Evolutionary conservation across 2,888 invertebrate genomes (phyloP).

Genomic region (Ophonus ardosiacus): DNA sequence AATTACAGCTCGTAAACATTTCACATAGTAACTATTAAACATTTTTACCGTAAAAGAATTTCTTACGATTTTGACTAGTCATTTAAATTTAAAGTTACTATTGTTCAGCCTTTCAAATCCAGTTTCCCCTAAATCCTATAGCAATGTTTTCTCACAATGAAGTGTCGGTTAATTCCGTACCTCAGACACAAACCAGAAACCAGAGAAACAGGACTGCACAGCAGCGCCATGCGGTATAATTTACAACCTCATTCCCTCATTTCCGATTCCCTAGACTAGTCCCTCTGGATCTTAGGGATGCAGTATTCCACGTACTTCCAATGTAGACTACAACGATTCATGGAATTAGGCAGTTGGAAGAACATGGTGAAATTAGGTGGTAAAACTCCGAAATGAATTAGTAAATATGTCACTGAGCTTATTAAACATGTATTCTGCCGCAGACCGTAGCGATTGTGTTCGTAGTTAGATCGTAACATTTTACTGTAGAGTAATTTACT

Average conservation of each 20-base stretch:
- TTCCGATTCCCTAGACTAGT: background rate
- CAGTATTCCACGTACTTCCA: background rate
- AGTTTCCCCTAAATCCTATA: background rate
- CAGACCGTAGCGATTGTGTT: no score
- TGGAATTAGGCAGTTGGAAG: background rate
- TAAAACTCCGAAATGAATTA: no score
- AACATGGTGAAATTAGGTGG: background rate
- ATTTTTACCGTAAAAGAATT: no score
- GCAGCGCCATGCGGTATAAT: slow-evolving; percentile 18
- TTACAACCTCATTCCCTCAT: slow-evolving; percentile 12
- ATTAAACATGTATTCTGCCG: no score
- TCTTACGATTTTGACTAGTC: no score
- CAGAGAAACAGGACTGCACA: background rate
- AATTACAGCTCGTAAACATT: no score
- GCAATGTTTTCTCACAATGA: background rate
- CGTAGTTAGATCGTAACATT: no score
- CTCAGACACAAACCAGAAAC: background rate
- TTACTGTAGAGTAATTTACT: no score
- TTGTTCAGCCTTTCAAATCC: no score
- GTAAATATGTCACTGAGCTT: no score
- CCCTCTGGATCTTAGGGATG: background rate
- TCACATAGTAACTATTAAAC: no score
- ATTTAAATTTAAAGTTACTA: no score
- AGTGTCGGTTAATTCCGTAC: slow-evolving; percentile 15
- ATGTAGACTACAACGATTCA: background rate